Evolutionary conservation across 2,888 invertebrate species (phyloP), one percentile per base, ranked within the genome.

Genomic region (Chrysolina haemoptera): DNA sequence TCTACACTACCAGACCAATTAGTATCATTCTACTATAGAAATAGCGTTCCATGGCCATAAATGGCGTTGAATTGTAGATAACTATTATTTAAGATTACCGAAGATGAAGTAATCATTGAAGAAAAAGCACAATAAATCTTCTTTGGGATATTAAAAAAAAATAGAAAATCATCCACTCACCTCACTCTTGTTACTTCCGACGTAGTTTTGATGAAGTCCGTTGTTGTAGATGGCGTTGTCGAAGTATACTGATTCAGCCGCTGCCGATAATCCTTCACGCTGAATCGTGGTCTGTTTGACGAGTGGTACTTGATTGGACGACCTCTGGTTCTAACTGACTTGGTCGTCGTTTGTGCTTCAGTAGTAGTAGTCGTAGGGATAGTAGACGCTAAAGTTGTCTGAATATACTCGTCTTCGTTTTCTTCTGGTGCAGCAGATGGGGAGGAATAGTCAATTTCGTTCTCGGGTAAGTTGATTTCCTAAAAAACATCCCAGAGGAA

Each of bases 251-350:
- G 87, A 80, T 90, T 92, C 66, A 93, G 85, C 75, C 93, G 89
- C 79, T 90, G 93, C 83, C 92, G 91, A 84, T 94, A 94, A 78
- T 94, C 94, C 86, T 94, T 94, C 4, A 94, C 92, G 83, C 94
- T 95, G 85, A 94, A 94, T 78, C 93, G 89, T 1, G 94, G 94
- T 68, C 94, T 88, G 66, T 92, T 92, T 16, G 84, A 84, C 0
- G 87, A 81, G 71, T 91, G 88, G 76, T 89, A 91, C 85, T 91
- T 93, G 80, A 88, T 90, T 73, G 83, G 89, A 75, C 89, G 90
- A 66, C 80, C 77, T 74, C 82, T 76, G 73, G 81, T 80, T 81
- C 86, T 78, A 70, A 82, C 77, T 8, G 84, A 77, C 75, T 77
- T 84, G n/a, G 80, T 79, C 16, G 82, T 83, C 16, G 82, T 83